Evolutionary conservation across 2,888 invertebrate genomes (phyloP).

Genomic region (Epinotia ramella): DNA sequence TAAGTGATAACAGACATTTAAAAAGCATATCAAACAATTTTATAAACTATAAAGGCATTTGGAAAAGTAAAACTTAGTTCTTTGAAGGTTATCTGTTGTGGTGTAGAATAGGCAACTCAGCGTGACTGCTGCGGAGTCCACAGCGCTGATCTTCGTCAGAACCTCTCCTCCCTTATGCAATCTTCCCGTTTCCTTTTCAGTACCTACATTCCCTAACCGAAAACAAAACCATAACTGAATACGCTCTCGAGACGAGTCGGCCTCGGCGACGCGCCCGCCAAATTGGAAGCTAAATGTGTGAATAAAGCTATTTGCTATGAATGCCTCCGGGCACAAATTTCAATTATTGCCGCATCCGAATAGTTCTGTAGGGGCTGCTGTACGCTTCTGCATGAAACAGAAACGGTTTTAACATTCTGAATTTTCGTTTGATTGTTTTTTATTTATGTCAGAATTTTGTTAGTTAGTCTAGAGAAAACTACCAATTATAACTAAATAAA

Average conservation of each 20-base stretch:
- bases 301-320: conserved; percentile 85
- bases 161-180: not conserved
- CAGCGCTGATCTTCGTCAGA: too few species aligned
- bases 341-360: conserved; percentile 85
- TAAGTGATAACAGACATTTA: too few species aligned
- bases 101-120: too few species aligned
- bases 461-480: too few species aligned
- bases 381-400: conserved; percentile 55
- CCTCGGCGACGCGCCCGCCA: conserved; percentile 60
- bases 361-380: conserved; percentile 76
- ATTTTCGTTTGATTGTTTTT: too few species aligned
- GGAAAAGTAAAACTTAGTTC: too few species aligned
- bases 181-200: not conserved
- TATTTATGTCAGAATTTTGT: too few species aligned
- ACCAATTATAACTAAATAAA: too few species aligned
- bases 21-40: too few species aligned
- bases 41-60: too few species aligned
- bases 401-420: not conserved
- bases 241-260: not conserved
- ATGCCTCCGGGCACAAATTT: conserved; percentile 86
- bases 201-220: not conserved
- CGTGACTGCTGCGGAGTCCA: too few species aligned
- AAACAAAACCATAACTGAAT: conserved; percentile 4
- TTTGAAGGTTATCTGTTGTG: too few species aligned
- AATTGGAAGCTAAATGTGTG: conserved; percentile 81